Percentiles rank a stretch among this genome's conserved stretches.
Conservation (phyloP, 2,888 invertebrate species). For the Limnephilus lunatus region DNA sequence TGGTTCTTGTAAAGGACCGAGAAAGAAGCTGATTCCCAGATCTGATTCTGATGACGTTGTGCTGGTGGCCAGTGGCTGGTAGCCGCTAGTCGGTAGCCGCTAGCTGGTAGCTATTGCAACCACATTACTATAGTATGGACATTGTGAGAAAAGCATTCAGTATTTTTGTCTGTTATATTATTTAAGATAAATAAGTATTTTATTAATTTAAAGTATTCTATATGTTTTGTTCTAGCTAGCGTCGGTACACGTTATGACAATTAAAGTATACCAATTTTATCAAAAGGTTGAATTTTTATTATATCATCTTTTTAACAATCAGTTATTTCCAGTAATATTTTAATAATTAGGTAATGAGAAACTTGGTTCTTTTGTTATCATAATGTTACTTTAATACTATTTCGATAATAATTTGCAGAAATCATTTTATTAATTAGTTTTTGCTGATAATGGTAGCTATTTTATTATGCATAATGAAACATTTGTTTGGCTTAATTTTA, state of each 20-base stretch:
- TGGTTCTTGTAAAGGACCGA: slow-evolving; percentile 14
- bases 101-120: slow-evolving; percentile 20
- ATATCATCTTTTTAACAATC: background rate
- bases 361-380: background rate
- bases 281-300: background rate
- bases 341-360: background rate
- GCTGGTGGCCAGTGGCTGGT: slow-evolving; percentile 31
- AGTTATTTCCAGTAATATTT: slow-evolving; percentile 13
- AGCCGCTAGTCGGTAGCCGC: background rate
- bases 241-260: background rate
- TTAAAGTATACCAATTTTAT: background rate
- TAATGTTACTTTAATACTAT: background rate
- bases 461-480: slow-evolving; percentile 19
- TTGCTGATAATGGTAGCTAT: slow-evolving; percentile 44
- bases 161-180: slow-evolving; percentile 65
- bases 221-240: background rate
- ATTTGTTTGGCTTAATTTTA: slow-evolving; percentile 19
- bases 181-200: slow-evolving; percentile 54
- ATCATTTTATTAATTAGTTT: slow-evolving; percentile 12
- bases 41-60: slow-evolving; percentile 56
- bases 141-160: slow-evolving; percentile 60
- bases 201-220: background rate
- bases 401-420: slow-evolving; percentile 17
- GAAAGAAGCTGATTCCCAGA: slow-evolving; percentile 53
- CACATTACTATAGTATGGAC: slow-evolving; percentile 41